phyloP scores from a whole-genome alignment of 2,888 invertebrate species.

The Ctena decussata region DNA sequence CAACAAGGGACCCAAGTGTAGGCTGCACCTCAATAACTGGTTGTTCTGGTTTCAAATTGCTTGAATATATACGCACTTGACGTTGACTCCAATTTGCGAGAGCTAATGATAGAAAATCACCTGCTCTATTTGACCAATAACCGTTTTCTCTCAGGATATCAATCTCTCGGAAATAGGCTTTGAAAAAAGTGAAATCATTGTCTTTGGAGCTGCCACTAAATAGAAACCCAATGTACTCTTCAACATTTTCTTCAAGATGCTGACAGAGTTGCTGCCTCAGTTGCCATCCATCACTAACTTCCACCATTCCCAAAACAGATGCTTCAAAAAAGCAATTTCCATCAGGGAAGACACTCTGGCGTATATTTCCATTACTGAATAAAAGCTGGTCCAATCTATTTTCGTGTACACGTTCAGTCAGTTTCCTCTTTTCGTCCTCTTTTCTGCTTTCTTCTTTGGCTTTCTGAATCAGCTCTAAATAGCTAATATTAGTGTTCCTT shows the following conservation, averaged over 20 bases:
- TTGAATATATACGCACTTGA: background rate
- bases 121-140: background rate
- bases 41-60: constrained; percentile 3
- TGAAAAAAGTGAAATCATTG: background rate
- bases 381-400: background rate
- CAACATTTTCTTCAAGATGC: background rate
- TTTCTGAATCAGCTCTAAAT: background rate
- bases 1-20: background rate
- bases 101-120: background rate
- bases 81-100: constrained; percentile 8
- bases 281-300: background rate
- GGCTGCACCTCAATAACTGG: constrained; percentile 5
- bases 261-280: background rate
- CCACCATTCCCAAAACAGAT: background rate
- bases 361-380: constrained; percentile 1
- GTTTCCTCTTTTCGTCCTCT: background rate
- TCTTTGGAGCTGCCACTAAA: background rate
- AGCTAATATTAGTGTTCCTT: background rate
- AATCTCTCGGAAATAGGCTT: background rate
- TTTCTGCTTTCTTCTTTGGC: constrained; percentile 1
- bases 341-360: background rate
- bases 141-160: background rate
- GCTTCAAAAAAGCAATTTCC: constrained; percentile 27
- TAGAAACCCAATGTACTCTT: constrained; percentile 5
- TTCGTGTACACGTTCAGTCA: background rate